These are phyloP conservation scores for Ploceus nigricollis DNA, from an alignment of 2,113 vertebrate species.

Conservation along the genomic window DNA sequence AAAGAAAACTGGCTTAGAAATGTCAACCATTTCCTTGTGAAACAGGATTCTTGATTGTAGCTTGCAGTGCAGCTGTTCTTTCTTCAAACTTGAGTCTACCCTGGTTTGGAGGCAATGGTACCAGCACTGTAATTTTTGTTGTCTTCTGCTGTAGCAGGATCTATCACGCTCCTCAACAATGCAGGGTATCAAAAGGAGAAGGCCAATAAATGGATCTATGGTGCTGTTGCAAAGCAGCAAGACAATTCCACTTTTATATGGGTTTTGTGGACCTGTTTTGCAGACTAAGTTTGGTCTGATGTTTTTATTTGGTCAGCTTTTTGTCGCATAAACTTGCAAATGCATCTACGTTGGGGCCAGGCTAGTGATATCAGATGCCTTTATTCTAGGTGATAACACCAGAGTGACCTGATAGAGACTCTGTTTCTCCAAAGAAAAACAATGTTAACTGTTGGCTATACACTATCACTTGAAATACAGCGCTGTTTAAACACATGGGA, in stretches of 20 bases:
- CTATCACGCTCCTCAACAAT: rapidly evolving
- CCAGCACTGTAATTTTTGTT: neutral
- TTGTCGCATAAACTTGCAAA: neutral
- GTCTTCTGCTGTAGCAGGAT: neutral
- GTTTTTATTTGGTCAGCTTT: neutral
- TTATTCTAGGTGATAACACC: slow-evolving; percentile 1
- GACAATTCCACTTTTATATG: neutral
- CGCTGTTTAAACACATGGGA: slow-evolving; percentile 23
- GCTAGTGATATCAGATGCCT: neutral
- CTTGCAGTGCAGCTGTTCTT: neutral
- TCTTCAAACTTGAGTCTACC: neutral
- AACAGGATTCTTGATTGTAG: neutral
- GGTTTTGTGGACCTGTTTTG: neutral
- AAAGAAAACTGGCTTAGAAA: neutral
- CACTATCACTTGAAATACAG: slow-evolving; percentile 7
- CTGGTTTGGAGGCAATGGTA: neutral
- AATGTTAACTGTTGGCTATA: neutral
- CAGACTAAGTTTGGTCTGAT: neutral
- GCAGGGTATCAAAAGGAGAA: neutral
- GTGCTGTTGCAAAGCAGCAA: neutral
- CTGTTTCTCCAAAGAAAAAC: slow-evolving; percentile 17
- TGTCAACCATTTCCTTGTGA: neutral
- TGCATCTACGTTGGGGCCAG: neutral
- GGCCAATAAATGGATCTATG: neutral
- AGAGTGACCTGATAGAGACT: neutral